These are phyloP conservation scores for Phoenoteleia sp. DNA, from an alignment of 2,888 invertebrate species.

Conservation along the genomic window DNA sequence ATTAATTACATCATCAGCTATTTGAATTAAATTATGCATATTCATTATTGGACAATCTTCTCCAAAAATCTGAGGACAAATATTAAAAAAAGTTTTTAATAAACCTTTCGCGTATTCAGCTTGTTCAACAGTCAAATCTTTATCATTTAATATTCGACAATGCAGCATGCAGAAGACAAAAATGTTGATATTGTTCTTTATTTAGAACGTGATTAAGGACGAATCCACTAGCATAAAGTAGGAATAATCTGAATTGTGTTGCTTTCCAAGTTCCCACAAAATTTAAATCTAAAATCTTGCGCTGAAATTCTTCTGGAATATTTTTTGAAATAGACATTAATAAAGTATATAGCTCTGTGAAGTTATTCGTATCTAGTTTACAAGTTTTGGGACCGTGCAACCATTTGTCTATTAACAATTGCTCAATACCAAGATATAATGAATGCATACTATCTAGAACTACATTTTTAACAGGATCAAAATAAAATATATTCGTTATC, in stretches of 20 bases:
- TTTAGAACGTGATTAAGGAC: slow-evolving; percentile 28
- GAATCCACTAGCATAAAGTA: slow-evolving; percentile 37
- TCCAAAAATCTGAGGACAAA: slow-evolving; percentile 41
- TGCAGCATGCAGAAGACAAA: slow-evolving; percentile 49
- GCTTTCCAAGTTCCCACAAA: slow-evolving; percentile 57
- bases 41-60: slow-evolving; percentile 64
- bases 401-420: slow-evolving; percentile 32
- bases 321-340: slow-evolving; percentile 26
- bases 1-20: slow-evolving; percentile 54
- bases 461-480: slow-evolving; percentile 40
- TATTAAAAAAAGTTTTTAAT: slow-evolving; percentile 45
- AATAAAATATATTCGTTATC: slow-evolving; percentile 31
- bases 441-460: slow-evolving; percentile 56
- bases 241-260: slow-evolving; percentile 50
- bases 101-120: slow-evolving; percentile 49
- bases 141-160: slow-evolving; percentile 18
- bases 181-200: slow-evolving; percentile 50
- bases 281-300: slow-evolving; percentile 53
- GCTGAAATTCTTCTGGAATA: slow-evolving; percentile 48
- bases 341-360: background rate
- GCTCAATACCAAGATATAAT: slow-evolving; percentile 37
- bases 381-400: slow-evolving; percentile 40
- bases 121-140: slow-evolving; percentile 40
- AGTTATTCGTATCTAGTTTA: slow-evolving; percentile 27
- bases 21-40: slow-evolving; percentile 61